Percentiles rank a stretch among this genome's conserved stretches.
phyloP scores from a whole-genome alignment of 2,888 invertebrate genomes.

The Platycheirus rosarum region DNA sequence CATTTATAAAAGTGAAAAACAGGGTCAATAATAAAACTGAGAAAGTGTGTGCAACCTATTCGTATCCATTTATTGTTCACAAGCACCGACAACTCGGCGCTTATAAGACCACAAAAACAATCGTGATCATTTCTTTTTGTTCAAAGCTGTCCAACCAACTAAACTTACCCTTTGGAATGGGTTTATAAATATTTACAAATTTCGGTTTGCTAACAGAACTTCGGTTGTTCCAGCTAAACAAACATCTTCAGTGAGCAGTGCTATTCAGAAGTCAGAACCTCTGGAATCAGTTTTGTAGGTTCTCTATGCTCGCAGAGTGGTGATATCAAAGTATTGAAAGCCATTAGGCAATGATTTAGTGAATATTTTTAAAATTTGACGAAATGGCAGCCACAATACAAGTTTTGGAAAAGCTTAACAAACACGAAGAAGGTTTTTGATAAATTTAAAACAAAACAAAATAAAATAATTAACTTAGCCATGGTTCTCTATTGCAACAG shows the following conservation, averaged over 20 bases:
- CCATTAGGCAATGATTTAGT: not conserved
- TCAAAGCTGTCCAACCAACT: not conserved
- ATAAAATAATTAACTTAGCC: constrained; percentile 21
- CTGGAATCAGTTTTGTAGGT: not conserved
- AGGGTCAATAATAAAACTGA: too few relatives aligned
- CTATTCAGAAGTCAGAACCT: constrained; percentile 25
- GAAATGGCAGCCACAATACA: not conserved
- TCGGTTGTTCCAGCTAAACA: not conserved
- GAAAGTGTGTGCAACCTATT: too few relatives aligned
- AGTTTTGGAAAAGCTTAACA: constrained; percentile 8
- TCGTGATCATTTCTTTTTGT: constrained; percentile 1
- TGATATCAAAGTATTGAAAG: constrained; percentile 1
- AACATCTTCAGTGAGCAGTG: constrained; percentile 12
- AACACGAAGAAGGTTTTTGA: constrained; percentile 15
- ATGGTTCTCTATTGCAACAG: constrained; percentile 51
- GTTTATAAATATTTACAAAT: constrained; percentile 2
- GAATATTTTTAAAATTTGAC: not conserved
- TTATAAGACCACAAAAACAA: not conserved
- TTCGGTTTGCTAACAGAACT: not conserved
- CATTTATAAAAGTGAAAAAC: too few relatives aligned
- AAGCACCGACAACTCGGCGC: not conserved
- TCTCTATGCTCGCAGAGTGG: not conserved
- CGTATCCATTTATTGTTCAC: too few relatives aligned
- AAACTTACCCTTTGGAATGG: constrained; percentile 10
- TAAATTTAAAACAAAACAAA: constrained; percentile 24